phyloP scores from a whole-genome alignment of 2,797 vertebrate genomes.

The Myotis myotis region DNA sequence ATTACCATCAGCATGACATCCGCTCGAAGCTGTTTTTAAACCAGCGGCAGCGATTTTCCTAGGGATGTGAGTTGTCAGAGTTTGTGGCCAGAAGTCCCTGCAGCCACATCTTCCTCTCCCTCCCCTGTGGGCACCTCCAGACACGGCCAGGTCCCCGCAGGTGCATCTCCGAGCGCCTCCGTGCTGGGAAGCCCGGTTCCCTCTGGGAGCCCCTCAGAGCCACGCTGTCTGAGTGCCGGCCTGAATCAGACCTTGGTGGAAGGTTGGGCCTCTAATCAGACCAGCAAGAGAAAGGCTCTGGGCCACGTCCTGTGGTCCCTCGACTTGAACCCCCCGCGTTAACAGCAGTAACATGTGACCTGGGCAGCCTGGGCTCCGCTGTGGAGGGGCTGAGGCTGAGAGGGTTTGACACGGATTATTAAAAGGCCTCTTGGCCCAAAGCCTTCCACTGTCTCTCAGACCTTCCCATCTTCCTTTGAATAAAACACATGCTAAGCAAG shows the following conservation, averaged over 20 bases:
- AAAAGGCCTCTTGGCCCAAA: not conserved
- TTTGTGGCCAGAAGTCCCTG: not conserved
- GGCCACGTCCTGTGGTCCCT: not conserved
- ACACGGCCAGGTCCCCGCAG: not conserved
- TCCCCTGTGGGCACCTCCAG: not conserved
- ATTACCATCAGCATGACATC: constrained; percentile 61
- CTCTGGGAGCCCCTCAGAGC: not conserved
- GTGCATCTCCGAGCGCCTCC: not conserved
- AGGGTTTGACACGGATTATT: not conserved
- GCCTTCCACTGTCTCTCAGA: not conserved
- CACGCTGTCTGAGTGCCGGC: not conserved
- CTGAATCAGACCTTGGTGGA: not conserved
- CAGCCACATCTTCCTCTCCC: not conserved
- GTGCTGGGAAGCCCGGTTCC: not conserved
- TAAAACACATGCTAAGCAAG: not conserved
- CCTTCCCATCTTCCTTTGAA: constrained; percentile 22
- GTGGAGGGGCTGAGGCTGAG: not conserved
- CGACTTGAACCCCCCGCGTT: not conserved
- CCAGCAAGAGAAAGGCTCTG: not conserved
- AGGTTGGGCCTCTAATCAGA: not conserved
- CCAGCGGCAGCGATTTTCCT: not conserved
- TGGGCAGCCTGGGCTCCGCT: not conserved
- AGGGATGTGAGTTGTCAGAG: not conserved
- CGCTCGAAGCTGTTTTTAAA: constrained; percentile 70
- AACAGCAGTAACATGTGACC: not conserved